Conservation (phyloP, 2,888 invertebrate species). For the Apotomis capreana region DNA sequence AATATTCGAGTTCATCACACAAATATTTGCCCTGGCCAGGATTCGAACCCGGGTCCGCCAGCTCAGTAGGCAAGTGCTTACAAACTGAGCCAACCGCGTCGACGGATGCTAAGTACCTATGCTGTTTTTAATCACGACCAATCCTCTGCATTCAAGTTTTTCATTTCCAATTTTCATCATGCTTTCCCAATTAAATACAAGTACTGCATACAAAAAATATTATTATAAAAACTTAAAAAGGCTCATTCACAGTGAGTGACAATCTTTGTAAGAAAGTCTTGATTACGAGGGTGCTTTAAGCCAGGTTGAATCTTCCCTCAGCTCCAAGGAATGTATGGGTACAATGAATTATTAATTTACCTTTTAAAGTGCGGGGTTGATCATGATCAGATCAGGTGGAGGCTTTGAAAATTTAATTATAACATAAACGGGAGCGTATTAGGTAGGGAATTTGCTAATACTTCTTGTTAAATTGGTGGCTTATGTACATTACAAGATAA, state of each 20-base stretch:
- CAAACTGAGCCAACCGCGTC: no score
- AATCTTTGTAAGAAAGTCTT: conserved; percentile 20
- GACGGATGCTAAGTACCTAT: no score
- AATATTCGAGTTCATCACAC: no score
- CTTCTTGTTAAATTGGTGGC: neutral
- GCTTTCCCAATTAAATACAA: neutral
- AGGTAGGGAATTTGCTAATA: neutral
- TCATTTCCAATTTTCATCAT: neutral
- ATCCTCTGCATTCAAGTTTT: neutral
- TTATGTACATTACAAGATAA: no score
- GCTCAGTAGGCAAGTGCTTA: no score
- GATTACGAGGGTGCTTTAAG: conserved; percentile 26
- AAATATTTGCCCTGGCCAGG: no score
- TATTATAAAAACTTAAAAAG: neutral
- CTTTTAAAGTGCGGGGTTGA: conserved; percentile 25
- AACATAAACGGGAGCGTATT: neutral
- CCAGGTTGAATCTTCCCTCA: conserved; percentile 41
- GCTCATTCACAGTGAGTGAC: conserved; percentile 16
- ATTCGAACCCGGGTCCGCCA: no score
- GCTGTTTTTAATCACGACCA: neutral
- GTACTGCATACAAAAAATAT: neutral
- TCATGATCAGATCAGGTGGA: conserved; percentile 22
- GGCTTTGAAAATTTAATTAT: conserved; percentile 1
- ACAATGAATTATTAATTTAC: conserved; percentile 41
- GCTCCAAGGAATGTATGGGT: conserved; percentile 35